These are phyloP conservation scores for Gallinago solitaria DNA, from an alignment of 2,797 vertebrate species.

Conservation along the genomic window DNA sequence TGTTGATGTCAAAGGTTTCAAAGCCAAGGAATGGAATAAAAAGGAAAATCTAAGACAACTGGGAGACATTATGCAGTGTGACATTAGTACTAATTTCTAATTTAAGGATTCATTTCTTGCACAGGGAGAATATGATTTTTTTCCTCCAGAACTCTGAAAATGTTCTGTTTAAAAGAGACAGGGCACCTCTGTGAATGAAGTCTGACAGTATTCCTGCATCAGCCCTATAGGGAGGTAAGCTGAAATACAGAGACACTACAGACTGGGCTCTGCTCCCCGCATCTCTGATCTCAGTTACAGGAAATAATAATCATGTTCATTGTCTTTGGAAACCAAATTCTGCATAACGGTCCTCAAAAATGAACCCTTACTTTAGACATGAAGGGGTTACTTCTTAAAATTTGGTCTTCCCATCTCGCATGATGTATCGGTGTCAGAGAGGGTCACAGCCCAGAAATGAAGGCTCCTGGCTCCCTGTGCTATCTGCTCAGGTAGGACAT, in stretches of 20 bases:
- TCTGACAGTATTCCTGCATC: neutral
- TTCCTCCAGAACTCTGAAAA: neutral
- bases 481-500: neutral
- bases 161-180: neutral
- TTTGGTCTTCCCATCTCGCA: neutral
- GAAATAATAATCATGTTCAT: neutral
- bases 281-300: neutral
- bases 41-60: neutral
- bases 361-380: neutral
- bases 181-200: neutral
- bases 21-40: neutral
- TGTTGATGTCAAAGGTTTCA: neutral
- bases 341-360: neutral
- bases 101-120: neutral
- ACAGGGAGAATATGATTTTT: neutral
- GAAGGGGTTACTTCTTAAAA: neutral
- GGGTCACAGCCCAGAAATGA: neutral
- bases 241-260: neutral
- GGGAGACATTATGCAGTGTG: neutral
- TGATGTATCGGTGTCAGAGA: neutral
- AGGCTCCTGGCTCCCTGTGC: neutral
- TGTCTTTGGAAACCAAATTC: neutral
- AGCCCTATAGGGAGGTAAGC: neutral
- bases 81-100: neutral
- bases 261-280: neutral